These are phyloP conservation scores for Leucoraja ocellata DNA, from an alignment of 2,797 vertebrate genomes.

Conservation along the genomic window DNA sequence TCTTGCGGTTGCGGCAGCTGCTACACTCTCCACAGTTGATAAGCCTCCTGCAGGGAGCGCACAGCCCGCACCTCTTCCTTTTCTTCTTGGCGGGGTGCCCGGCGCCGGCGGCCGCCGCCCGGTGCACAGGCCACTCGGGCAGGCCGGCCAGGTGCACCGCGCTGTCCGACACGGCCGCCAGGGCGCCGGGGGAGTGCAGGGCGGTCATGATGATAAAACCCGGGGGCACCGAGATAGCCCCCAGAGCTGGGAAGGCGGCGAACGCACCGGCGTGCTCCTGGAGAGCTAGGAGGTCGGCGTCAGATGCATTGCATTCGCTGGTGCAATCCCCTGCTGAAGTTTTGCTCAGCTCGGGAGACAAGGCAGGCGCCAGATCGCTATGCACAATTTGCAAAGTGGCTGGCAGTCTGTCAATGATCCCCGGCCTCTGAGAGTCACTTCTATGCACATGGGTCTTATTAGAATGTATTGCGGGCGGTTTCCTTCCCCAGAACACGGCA, in stretches of 20 bases:
- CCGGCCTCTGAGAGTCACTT: slow-evolving; percentile 85
- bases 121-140: slow-evolving; percentile 83
- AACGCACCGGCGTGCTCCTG: slow-evolving; percentile 94
- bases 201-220: slow-evolving; percentile 99
- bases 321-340: slow-evolving; percentile 92
- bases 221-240: slow-evolving; percentile 94
- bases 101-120: slow-evolving; percentile 44
- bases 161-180: slow-evolving; percentile 93
- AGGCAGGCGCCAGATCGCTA: slow-evolving; percentile 90
- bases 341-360: slow-evolving; percentile 93
- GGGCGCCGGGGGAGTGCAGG: slow-evolving; percentile 93
- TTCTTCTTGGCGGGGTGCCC: slow-evolving; percentile 96
- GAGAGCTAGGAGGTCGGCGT: slow-evolving; percentile 97
- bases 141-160: slow-evolving; percentile 98
- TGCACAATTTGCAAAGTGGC: slow-evolving; percentile 94
- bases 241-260: slow-evolving; percentile 89
- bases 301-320: slow-evolving; percentile 91
- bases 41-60: slow-evolving; percentile 95
- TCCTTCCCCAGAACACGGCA: slow-evolving; percentile 84
- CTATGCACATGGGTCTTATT: slow-evolving; percentile 86
- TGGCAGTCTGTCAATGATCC: slow-evolving; percentile 82
- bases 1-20: slow-evolving; percentile 99
- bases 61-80: slow-evolving; percentile 95
- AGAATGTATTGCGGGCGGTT: slow-evolving; percentile 69
- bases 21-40: slow-evolving; percentile 99